Evolutionary conservation across 2,888 invertebrate genomes (phyloP).

Genomic region (Ichneumoninae sp.): DNA sequence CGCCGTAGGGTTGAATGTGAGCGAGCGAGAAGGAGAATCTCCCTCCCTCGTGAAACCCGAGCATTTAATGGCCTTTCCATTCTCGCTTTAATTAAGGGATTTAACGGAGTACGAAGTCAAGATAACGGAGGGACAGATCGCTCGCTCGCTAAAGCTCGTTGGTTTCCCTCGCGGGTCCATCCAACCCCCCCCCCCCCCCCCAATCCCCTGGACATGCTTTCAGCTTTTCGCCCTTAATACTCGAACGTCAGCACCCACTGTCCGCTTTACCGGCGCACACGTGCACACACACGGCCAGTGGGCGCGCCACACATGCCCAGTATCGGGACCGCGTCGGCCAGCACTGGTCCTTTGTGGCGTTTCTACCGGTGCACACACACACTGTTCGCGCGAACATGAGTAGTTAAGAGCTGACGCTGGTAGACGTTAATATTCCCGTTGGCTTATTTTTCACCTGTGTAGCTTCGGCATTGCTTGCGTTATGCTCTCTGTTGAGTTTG

Average conservation of each 20-base stretch:
- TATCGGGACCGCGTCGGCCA: no score
- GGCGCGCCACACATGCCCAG: no score
- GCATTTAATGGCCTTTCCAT: constrained; percentile 67
- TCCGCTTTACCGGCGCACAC: constrained; percentile 5
- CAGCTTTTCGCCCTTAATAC: constrained; percentile 56
- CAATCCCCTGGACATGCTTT: constrained; percentile 11
- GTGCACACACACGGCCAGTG: background rate
- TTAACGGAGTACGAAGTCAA: constrained; percentile 68
- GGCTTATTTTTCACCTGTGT: constrained; percentile 4
- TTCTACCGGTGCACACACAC: no score
- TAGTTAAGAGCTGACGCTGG: background rate
- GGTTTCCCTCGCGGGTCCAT: constrained; percentile 7
- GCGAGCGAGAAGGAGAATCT: constrained; percentile 15
- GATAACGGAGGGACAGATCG: constrained; percentile 65
- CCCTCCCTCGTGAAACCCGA: constrained; percentile 52
- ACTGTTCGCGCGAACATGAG: no score
- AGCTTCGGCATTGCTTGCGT: background rate
- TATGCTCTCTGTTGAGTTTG: background rate
- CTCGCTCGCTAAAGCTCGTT: constrained; percentile 16
- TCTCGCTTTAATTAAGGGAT: constrained; percentile 68
- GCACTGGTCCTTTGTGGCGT: no score
- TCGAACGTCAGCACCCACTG: constrained; percentile 49
- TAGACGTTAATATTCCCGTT: constrained; percentile 10
- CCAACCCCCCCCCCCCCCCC: background rate
- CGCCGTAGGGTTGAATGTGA: constrained; percentile 42